Percentiles rank a stretch among this genome's conserved stretches.
Evolutionary conservation across 2,113 vertebrate species (phyloP).

Genomic region (Anarhynchus alexandrinus): DNA sequence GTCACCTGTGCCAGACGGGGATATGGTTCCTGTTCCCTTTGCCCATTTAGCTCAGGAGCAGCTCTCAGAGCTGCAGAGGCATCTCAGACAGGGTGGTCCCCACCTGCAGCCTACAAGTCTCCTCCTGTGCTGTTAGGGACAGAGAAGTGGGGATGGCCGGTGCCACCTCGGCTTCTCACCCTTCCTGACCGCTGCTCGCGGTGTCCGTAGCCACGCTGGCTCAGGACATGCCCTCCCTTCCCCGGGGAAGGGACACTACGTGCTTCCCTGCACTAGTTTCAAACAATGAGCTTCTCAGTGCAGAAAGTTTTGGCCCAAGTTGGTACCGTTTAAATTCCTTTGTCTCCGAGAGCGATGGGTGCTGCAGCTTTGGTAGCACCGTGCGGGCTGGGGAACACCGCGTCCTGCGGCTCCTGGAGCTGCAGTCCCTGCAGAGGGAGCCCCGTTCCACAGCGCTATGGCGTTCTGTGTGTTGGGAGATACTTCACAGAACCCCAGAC

Average conservation of each 20-base stretch:
- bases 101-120: neutral
- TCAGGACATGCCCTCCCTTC: neutral
- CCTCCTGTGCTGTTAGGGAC: neutral
- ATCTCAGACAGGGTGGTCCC: neutral
- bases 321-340: neutral
- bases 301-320: neutral
- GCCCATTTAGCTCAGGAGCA: neutral
- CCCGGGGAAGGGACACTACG: neutral
- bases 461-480: neutral
- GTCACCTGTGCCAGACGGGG: neutral
- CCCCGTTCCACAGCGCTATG: neutral
- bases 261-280: neutral
- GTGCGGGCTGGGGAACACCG: neutral
- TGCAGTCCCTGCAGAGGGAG: neutral
- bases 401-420: neutral
- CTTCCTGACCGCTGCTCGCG: neutral
- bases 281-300: neutral
- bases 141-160: rapidly evolving
- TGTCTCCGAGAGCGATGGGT: rapidly evolving
- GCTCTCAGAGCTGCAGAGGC: neutral
- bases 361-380: neutral
- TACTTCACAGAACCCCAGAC: too few relatives aligned
- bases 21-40: neutral
- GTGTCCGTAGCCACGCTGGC: neutral
- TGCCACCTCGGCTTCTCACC: neutral